Evolutionary conservation across 2,797 vertebrate genomes (phyloP).

Genomic region (Simalia tracyae): DNA sequence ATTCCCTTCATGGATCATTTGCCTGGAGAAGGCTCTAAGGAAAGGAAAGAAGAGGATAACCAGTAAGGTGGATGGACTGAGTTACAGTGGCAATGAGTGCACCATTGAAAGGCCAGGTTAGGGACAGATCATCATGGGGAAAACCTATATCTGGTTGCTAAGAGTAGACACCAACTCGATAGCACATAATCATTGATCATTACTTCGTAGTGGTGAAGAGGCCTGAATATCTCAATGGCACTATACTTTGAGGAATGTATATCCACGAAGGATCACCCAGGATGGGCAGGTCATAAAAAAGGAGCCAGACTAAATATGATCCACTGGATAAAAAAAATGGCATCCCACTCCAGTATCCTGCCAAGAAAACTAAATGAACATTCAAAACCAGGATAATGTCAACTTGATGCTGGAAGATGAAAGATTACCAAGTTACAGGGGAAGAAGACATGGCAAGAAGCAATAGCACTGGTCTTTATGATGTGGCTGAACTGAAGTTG

Average conservation of each 20-base stretch:
- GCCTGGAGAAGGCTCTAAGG: background rate
- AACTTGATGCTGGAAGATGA: background rate
- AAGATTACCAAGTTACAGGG: background rate
- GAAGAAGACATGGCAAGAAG: background rate
- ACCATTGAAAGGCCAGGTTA: background rate
- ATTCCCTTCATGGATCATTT: background rate
- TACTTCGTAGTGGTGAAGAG: background rate
- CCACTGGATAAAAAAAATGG: background rate
- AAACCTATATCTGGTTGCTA: background rate
- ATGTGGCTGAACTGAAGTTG: no score
- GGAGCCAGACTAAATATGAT: background rate
- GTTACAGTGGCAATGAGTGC: background rate
- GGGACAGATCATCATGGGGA: background rate
- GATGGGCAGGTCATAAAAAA: background rate
- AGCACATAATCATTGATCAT: background rate
- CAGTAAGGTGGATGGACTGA: background rate
- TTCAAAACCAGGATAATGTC: background rate
- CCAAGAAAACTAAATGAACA: background rate
- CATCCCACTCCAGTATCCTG: background rate
- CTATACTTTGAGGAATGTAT: background rate
- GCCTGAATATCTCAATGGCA: background rate
- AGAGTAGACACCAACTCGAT: background rate
- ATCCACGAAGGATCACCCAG: background rate
- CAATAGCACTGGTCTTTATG: background rate
- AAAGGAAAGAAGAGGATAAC: background rate